phyloP scores from a whole-genome alignment of 1,140 invertebrate genomes.

The Micrasema longulum region DNA sequence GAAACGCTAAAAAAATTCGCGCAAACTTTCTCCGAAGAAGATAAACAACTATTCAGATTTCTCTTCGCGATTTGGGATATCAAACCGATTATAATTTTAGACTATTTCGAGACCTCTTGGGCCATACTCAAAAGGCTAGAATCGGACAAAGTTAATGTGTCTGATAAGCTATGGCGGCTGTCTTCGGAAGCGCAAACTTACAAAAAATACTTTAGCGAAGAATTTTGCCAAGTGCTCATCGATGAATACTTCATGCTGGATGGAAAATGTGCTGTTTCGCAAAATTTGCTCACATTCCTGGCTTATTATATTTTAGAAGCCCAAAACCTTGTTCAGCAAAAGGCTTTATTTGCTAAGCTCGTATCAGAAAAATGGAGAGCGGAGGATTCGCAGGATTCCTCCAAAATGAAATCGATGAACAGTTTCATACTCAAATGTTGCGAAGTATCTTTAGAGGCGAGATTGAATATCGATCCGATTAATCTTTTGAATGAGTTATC shows the following conservation, averaged over 20 bases:
- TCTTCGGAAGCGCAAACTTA: background rate
- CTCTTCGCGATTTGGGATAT: constrained; percentile 5
- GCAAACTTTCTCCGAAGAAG: constrained; percentile 33
- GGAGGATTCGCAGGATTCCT: background rate
- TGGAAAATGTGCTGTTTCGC: background rate
- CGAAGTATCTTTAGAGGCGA: constrained; percentile 12
- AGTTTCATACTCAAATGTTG: constrained; percentile 35
- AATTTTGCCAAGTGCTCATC: constrained; percentile 43
- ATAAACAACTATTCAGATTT: constrained; percentile 39
- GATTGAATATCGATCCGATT: constrained; percentile 18
- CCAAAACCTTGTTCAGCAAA: constrained; percentile 33
- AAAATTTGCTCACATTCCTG: constrained; percentile 35
- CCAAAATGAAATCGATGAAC: constrained; percentile 10
- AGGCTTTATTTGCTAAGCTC: constrained; percentile 36
- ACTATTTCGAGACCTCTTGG: constrained; percentile 40
- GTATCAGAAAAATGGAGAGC: constrained; percentile 40
- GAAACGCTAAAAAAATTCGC: constrained; percentile 35
- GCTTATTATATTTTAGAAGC: constrained; percentile 38
- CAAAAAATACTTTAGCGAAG: constrained; percentile 30
- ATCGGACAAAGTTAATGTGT: constrained; percentile 29
- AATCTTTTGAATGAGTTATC: constrained; percentile 18
- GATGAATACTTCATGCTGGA: constrained; percentile 39
- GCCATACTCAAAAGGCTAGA: constrained; percentile 27
- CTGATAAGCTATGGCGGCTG: constrained; percentile 11
- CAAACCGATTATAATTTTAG: background rate